Base-by-base conservation (phyloP, 2,113 vertebrate species). In the Thymallus thymallus region DNA sequence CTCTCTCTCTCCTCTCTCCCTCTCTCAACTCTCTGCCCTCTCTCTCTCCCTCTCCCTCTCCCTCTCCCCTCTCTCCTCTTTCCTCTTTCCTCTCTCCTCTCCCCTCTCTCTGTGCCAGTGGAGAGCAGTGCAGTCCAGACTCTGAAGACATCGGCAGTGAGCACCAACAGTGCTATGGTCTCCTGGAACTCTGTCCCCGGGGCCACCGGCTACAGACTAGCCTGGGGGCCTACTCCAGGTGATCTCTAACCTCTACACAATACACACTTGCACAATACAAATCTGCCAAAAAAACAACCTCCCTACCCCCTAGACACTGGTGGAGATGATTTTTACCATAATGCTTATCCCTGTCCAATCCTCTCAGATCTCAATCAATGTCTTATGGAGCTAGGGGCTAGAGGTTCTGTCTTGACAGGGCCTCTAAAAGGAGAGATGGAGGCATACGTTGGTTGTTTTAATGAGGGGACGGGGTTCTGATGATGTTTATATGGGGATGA, bases 171-270 rank as follows among this genome's bases (percentile, higher is more conserved):
- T 2, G 94, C 93, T 5, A 71, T 93, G 46, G 32, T 94, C 63
- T 90, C 91, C 16, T 97, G 96, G 96, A 94, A 96, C 69, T 82
- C 90, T 0, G 96, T 97, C 1, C 82, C 91, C 0, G 95, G 94
- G 41, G 95, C 95, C 73, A 95, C 94, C 0, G 95, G 95, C 0
- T 97, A 97, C 86, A 88, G 95, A 74, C 51, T 97, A 79, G 90
- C 92, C 61, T 97, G 95, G 95, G 94, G 95, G 13, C 95, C 95
- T 0, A 95, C 95, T 0, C 80, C 92, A 92, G 96, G 96, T 97
- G 84, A 90, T 20, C 18, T 22, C 51, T 22, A 45, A 30, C 32
- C 26, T 69, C 29, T 7, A 20, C 30, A 30, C 24, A 24, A 29
- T 23, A 0, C 12, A 61, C 58, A 63, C 24, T 26, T 2, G 22